Base-by-base conservation (phyloP, 2,113 vertebrate genomes). In the Heliornis fulica region DNA sequence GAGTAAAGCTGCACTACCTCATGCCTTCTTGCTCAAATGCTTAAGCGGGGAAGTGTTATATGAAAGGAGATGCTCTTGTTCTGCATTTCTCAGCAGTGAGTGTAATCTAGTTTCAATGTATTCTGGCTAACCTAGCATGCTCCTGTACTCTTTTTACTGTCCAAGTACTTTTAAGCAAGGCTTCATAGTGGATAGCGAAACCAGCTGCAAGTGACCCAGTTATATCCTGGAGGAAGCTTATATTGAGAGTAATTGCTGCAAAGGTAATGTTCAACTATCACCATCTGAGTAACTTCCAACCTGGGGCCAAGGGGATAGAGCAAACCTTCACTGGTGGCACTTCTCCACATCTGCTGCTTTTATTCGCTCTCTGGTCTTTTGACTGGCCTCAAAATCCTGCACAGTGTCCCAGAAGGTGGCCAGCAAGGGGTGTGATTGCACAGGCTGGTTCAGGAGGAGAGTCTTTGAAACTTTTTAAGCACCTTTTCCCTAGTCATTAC, bases 381-480 rank as follows among this genome's bases (percentile, higher is more conserved):
- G 11, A 72, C 59, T 2, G 3, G 3, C 34, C 25, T 38, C 54
- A 79, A 69, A n/a, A 93, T 65, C 29, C 79, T 32, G 11, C 25
- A 43, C 8, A 26, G 29, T 26, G 4, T 50, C 36, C 46, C 75
- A 83, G 63, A 65, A 75, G 85, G 65, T 56, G 78, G 69, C 79
- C 94, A 97, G 94, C 76, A 93, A 97, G 59, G 65, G 59, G 70
- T 96, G 83, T 11, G 82, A 94, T 50, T 93, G 36, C 74, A 84
- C 15, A 78, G 53, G 11, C 75, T 43, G 6, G 26, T 60, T 86
- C 68, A 65, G 31, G 63, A 87, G n/a, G 12, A 75, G 91, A 91
- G 92, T 45, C 5, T 25, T 41, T 15, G 59, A 70, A 75, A 81
- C 34, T 25, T 85, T 50, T 78, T 57, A 16, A 90, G 31, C 10